Percentiles rank a stretch among this genome's conserved stretches.
phyloP scores from a whole-genome alignment of 1,140 invertebrate genomes.

The Drosophila oshimai region DNA sequence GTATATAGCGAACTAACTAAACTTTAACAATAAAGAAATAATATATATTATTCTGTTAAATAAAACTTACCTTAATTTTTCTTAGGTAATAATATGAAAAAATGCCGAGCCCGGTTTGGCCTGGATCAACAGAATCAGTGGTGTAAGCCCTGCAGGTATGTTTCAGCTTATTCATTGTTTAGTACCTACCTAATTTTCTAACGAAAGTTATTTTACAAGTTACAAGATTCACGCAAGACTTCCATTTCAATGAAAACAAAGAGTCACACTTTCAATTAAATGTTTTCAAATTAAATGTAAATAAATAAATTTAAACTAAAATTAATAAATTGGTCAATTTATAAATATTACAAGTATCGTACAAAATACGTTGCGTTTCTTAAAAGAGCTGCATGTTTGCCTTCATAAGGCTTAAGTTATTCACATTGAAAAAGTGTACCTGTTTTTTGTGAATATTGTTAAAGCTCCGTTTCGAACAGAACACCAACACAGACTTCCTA shows the following conservation, averaged over 20 bases:
- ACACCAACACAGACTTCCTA: no score
- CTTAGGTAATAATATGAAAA: conserved; percentile 98
- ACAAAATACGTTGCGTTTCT: no score
- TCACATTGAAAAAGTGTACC: no score
- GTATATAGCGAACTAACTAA: neutral
- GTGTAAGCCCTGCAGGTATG: conserved; percentile 99
- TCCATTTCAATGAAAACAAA: no score
- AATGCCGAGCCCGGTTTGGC: conserved; percentile 98
- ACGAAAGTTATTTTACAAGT: neutral
- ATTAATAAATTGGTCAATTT: no score
- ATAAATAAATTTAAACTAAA: no score
- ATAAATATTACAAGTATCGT: no score
- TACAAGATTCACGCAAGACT: conserved; percentile 37
- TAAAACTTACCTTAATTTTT: neutral
- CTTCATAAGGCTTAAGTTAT: no score
- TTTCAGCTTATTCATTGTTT: conserved; percentile 1
- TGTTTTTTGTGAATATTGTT: no score
- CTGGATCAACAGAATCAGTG: conserved; percentile 99
- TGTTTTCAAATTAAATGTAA: no score
- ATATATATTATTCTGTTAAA: neutral
- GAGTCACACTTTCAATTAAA: neutral
- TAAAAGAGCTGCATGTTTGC: no score
- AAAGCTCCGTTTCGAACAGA: no score
- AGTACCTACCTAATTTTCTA: neutral
- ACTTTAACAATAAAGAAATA: neutral